Evolutionary conservation across 2,888 invertebrate species (phyloP).

Genomic region (Hydrotaea diabolus): DNA sequence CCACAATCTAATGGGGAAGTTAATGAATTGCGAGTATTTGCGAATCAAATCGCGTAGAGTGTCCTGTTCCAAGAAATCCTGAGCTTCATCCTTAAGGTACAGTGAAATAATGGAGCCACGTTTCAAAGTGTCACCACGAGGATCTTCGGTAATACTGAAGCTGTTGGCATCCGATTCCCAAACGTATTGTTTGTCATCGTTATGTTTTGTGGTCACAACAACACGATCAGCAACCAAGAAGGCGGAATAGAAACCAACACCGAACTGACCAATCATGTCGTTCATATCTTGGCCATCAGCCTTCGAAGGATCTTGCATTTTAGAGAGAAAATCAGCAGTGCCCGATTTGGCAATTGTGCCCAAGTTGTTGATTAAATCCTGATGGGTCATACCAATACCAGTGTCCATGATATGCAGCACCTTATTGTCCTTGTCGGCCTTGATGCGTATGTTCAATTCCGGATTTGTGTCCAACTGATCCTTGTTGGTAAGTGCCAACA

Average conservation of each 20-base stretch:
- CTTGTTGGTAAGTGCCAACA: slow-evolving; percentile 94
- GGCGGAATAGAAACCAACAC: slow-evolving; percentile 99
- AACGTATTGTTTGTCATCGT: slow-evolving; percentile 95
- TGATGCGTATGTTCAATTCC: slow-evolving; percentile 94
- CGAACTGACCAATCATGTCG: slow-evolving; percentile 99
- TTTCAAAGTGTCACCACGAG: slow-evolving; percentile 93
- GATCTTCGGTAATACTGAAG: slow-evolving; percentile 95
- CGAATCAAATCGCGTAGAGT: slow-evolving; percentile 94
- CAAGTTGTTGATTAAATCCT: slow-evolving; percentile 95
- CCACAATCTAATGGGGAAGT: slow-evolving; percentile 99
- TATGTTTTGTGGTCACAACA: slow-evolving; percentile 96
- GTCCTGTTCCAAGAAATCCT: slow-evolving; percentile 96
- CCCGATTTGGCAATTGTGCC: slow-evolving; percentile 99
- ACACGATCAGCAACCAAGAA: slow-evolving; percentile 98
- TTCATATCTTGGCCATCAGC: slow-evolving; percentile 88
- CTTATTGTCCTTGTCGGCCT: slow-evolving; percentile 94
- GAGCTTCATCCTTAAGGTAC: slow-evolving; percentile 97
- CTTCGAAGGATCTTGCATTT: slow-evolving; percentile 87
- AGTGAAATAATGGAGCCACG: slow-evolving; percentile 94
- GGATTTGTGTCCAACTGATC: slow-evolving; percentile 88
- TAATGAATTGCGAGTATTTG: slow-evolving; percentile 99
- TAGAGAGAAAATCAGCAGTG: slow-evolving; percentile 96
- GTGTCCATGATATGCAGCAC: slow-evolving; percentile 97
- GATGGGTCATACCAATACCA: slow-evolving; percentile 98
- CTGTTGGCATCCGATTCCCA: slow-evolving; percentile 98